phyloP scores from a whole-genome alignment of 2,113 vertebrate species.

The Sebastes fasciatus region DNA sequence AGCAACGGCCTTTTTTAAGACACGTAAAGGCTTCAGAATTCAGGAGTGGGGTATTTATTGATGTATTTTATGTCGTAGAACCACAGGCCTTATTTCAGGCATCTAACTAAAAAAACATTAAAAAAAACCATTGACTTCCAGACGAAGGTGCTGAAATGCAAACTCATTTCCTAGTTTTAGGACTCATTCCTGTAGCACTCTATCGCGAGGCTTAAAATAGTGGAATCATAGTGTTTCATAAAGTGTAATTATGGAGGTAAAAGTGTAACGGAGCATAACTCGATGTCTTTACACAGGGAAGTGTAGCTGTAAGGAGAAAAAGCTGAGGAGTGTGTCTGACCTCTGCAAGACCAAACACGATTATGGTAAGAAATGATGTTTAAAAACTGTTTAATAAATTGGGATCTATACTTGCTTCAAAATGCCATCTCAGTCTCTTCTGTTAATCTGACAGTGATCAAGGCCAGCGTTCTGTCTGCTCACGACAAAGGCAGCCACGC shows the following conservation, averaged over 20 bases:
- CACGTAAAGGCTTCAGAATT: no score
- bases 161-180: no score
- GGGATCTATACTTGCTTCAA: neutral
- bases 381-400: neutral
- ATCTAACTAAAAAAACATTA: no score
- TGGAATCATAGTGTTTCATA: neutral
- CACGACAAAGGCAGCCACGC: conserved; percentile 93
- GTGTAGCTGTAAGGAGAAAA: conserved; percentile 91
- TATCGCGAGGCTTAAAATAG: neutral
- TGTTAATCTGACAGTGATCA: conserved; percentile 84
- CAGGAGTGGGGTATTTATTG: no score
- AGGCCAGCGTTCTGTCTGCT: conserved; percentile 90
- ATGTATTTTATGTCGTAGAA: no score
- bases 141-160: no score
- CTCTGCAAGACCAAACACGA: conserved; percentile 90
- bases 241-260: neutral
- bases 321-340: conserved; percentile 84
- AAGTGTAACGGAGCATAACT: neutral
- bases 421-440: neutral
- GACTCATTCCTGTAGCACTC: no score
- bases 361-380: conserved; percentile 83
- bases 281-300: conserved; percentile 82
- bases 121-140: no score
- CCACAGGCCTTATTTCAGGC: no score
- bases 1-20: no score